A percentile compares a stretch with the other conserved stretches of the same genome.
phyloP scores from a whole-genome alignment of 1,140 invertebrate genomes.

The Rhagoletis zephyria region DNA sequence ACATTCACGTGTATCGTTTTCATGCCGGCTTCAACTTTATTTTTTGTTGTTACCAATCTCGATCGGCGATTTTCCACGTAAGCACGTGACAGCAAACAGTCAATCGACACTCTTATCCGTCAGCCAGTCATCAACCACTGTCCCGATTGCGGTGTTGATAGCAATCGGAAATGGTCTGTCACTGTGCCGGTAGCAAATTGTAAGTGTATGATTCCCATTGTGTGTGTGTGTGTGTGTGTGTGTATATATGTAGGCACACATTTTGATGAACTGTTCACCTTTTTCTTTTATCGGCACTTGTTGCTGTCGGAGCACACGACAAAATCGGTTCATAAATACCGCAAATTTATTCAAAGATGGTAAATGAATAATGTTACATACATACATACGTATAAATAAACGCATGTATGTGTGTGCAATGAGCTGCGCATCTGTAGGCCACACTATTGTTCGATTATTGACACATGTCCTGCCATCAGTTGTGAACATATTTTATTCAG shows the following conservation, averaged over 20 bases:
- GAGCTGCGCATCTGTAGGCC: slow-evolving; percentile 2
- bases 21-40: not conserved
- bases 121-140: slow-evolving; percentile 7
- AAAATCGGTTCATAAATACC: slow-evolving; percentile 20
- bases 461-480: not conserved
- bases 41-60: not conserved
- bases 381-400: not conserved
- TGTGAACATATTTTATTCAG: not conserved
- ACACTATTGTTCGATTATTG: not conserved
- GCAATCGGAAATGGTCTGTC: slow-evolving; percentile 50
- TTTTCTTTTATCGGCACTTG: not conserved
- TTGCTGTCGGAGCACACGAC: slow-evolving; percentile 31
- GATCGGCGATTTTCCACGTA: not conserved
- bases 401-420: not conserved
- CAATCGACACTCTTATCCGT: slow-evolving; percentile 31
- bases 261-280: slow-evolving; percentile 47
- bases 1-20: not conserved
- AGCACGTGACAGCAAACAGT: slow-evolving; percentile 46
- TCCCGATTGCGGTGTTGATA: slow-evolving; percentile 32
- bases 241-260: not conserved
- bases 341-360: slow-evolving; percentile 38
- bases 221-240: not conserved
- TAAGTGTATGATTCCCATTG: not conserved
- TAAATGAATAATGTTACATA: not conserved
- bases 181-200: not conserved